Evolutionary conservation across 53 echinoderm and acorn worm genomes (phyloP), one percentile per base, ranked within the genome.

Genomic region (Apostichopus leukothele): DNA sequence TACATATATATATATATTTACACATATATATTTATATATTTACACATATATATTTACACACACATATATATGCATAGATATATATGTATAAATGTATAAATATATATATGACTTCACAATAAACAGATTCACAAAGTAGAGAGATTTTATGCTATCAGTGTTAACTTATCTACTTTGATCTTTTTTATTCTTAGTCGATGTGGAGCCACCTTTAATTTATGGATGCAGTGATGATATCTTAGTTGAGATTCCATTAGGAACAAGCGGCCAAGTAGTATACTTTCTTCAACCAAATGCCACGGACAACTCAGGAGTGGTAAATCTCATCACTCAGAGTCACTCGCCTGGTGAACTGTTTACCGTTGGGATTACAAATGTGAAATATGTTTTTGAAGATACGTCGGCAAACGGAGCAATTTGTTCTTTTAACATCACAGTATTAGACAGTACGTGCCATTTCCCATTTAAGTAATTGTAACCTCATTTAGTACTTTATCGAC

Each of bases 381-480:
- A 67, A 6, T 92, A 89, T 57, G 53, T 79, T 7, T 83, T 84
- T 8, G 9, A 21, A 14, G 92, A 92, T 78, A 60, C 74, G 51
- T 21, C 85, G 4, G 86, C 50, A 3, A 92, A 92, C 74, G n/a
- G 54, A 9, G 92, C 23, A 18, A 78, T 18, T 39, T 92, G 92
- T 75, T 16, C 79, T 5, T 92, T 92, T 20, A 78, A 54, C 7
- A 71, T 92, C 53, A 92, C 12, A 19, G 89, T 92, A 54, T 19
- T 13, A 81, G 52, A 55, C 81, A 59, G 81, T 81, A 59, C 54
- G 81, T 81, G 23, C 55, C 2, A 1, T 22, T 19, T 71, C 6
- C 18, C 20, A n/a, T 39, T 39, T 3, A 39, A 39, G 39, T 39
- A 39, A 39, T 39, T 39, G 39, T 39, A 39, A 39, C 39, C 39